Conservation (phyloP, 2,888 invertebrate genomes). For the Drosophila rellima region DNA sequence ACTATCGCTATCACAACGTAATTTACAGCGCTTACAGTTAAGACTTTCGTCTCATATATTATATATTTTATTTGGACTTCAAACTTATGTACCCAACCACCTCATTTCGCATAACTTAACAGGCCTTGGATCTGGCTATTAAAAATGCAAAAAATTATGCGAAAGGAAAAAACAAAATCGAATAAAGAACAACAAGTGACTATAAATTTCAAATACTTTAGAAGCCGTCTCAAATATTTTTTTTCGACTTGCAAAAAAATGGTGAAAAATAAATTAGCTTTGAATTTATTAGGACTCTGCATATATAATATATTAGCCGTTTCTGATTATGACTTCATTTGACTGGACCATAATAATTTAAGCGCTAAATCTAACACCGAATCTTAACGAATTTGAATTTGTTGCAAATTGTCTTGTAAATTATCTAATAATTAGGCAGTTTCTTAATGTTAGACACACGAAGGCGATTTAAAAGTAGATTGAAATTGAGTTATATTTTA, state of each 20-base stretch:
- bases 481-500: conserved; percentile 67
- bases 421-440: conserved; percentile 68
- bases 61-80: conserved; percentile 67
- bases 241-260: conserved; percentile 16
- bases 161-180: conserved; percentile 16
- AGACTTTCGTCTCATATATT: conserved; percentile 63
- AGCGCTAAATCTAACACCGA: conserved; percentile 22
- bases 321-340: conserved; percentile 72
- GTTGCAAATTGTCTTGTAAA: conserved; percentile 59
- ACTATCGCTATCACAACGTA: conserved; percentile 55
- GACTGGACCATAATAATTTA: conserved; percentile 24
- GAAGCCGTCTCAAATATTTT: conserved; percentile 13
- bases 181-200: conserved; percentile 22
- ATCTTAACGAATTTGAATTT: conserved; percentile 50
- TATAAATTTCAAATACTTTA: conserved; percentile 54
- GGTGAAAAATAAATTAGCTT: conserved; percentile 58
- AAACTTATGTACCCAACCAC: conserved; percentile 44
- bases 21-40: conserved; percentile 77
- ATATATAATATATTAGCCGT: conserved; percentile 55
- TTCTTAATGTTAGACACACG: conserved; percentile 46
- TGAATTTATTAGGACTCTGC: conserved; percentile 55
- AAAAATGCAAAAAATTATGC: conserved; percentile 63
- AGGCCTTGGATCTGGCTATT: conserved; percentile 32
- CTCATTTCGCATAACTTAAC: conserved; percentile 72
- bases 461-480: conserved; percentile 46